phyloP scores from a whole-genome alignment of 2,888 invertebrate species.

The Syritta pipiens region DNA sequence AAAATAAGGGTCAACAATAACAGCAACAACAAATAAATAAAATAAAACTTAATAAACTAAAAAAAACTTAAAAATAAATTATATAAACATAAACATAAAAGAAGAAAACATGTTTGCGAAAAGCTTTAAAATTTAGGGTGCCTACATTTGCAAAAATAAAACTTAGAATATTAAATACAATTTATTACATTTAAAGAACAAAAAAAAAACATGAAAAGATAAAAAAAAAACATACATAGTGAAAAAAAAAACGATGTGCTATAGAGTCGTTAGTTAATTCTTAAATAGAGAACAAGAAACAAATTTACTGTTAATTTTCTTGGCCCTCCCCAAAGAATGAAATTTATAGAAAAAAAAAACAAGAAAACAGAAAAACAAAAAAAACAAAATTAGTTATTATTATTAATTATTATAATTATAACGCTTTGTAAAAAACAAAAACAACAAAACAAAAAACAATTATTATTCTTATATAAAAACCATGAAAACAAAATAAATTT shows the following conservation, averaged over 20 bases:
- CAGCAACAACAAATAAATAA: slow-evolving; percentile 50
- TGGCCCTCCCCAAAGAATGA: slow-evolving; percentile 64
- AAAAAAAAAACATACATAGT: slow-evolving; percentile 54
- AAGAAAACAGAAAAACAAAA: slow-evolving; percentile 45
- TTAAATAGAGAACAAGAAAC: slow-evolving; percentile 69
- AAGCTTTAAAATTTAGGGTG: slow-evolving; percentile 80
- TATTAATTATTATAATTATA: slow-evolving; percentile 66
- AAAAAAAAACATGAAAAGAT: slow-evolving; percentile 39
- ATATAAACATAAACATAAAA: slow-evolving; percentile 72
- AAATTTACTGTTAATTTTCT: slow-evolving; percentile 69
- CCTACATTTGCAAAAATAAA: slow-evolving; percentile 79
- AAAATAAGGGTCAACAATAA: slow-evolving; percentile 59
- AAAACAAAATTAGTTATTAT: slow-evolving; percentile 56
- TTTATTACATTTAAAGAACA: slow-evolving; percentile 73
- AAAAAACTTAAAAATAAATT: slow-evolving; percentile 41
- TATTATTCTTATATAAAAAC: slow-evolving; percentile 66
- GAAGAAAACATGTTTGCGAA: slow-evolving; percentile 79
- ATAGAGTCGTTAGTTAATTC: slow-evolving; percentile 71
- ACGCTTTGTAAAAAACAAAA: slow-evolving; percentile 66
- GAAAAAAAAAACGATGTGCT: slow-evolving; percentile 58
- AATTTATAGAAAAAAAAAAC: slow-evolving; percentile 60
- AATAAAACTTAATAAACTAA: slow-evolving; percentile 52
- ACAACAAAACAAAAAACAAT: slow-evolving; percentile 58
- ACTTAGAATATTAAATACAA: slow-evolving; percentile 74
- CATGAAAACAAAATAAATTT: slow-evolving; percentile 72